Evolutionary conservation across 2,113 vertebrate genomes (phyloP), one percentile per base, ranked within the genome.

Genomic region (Oxygymnocypris stewartii): DNA sequence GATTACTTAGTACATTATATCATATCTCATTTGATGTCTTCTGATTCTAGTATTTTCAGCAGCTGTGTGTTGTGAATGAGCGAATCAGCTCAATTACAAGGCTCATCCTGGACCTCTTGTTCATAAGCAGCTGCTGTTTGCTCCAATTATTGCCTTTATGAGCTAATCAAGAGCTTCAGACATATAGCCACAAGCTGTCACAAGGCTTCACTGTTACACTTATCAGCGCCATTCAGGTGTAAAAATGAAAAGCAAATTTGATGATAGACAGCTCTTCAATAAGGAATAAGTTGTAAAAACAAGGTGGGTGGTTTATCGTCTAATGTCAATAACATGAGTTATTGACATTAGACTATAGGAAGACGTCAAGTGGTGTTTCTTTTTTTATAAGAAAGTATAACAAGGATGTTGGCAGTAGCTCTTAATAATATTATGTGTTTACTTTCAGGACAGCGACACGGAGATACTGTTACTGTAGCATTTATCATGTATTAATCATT

Each of bases 141-240:
- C 49, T 71, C 61, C 79, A 28, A 35, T 76, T 84, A 81, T 77
- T 82, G 40, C 59, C n/a, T 85, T 87, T 85, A 82, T 82, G 74
- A 78, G 71, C 28, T 73, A 63, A 51, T 51, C 67, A 85, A 42
- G 16, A 71, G 71, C 63, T 84, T 85, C 25, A n/a, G 12, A 20
- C 42, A 25, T 37, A 71, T 13, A 71, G 59, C 35, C 79, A 86
- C 61, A 78, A 82, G 83, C 59, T 59, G 85, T 35, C 40, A 12
- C 47, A 67, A 25, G 37, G 31, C 73, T 13, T 84, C 40, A 2
- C 3, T 82, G 80, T 76, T 40, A 47, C 42, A 77, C 67, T 78
- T 86, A 84, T 79, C 63, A 73, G 16, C 42, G 12, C 23, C 16
- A 78, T 57, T 35, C 80, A 86, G 65, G 65, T 83, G n/a, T 40